Base-by-base conservation (phyloP, 2,888 invertebrate genomes). In the Aphidius colemani region DNA sequence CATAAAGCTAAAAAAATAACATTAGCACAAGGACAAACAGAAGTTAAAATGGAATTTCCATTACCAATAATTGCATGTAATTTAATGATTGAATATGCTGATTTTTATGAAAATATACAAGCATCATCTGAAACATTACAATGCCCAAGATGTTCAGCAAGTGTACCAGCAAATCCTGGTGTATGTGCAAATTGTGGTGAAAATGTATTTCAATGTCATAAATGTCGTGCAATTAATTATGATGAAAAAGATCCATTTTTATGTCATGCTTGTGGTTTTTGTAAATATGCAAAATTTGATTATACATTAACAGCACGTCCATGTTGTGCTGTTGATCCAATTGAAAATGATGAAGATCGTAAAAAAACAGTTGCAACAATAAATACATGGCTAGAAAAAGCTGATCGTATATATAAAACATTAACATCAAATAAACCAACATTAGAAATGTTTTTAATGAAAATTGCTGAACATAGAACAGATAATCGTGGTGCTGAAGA, bases 211-310 rank as follows among this genome's bases (percentile, higher is more conserved):
- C 99, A 99, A 78, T 99, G 98, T 77, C 97, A 98, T 85, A 98
- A 98, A 84, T 99, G 98, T 84, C 89, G 96, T 39, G 96, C 98
- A 0, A 99, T 99, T 73, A 98, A 99, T 84, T 98, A 98, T 83
- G 98, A 98, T 82, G 98, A 98, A 82, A 96, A 97, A 81, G 98
- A 98, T 84, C 98, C 98, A 0, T 99, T 98, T 88, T 85, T 99
- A 39, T 99, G 99, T 79, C 98, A 98, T 83, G 94, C 97, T 6
- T 99, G 99, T 83, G 98, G 98, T 1, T 98, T 96, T 85, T 99
- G 98, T 85, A 98, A 98, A 84, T 98, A 98, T 83, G 98, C 98
- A 45, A 97, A 98, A 84, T 98, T 98, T 82, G 98, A 99, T 84
- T 95, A 96, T 83, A 94, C 94, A 8, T 86, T 98, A 64, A 91